phyloP scores from a whole-genome alignment of 2,888 invertebrate genomes.

The Eupithecia vulgata region DNA sequence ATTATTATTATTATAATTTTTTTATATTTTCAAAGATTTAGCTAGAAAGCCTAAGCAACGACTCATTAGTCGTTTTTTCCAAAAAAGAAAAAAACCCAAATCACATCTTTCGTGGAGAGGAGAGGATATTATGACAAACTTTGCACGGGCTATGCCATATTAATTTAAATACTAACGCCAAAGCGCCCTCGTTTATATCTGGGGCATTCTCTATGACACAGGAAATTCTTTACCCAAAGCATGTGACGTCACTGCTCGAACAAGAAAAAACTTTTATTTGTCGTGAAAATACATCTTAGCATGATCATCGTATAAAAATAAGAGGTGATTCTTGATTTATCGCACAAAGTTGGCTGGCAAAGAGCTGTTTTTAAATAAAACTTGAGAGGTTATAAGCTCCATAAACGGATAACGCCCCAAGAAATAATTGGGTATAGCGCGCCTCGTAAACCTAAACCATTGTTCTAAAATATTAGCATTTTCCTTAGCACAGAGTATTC shows the following conservation, averaged over 20 bases:
- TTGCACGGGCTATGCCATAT: neutral
- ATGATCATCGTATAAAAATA: neutral
- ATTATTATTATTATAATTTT: too few species aligned
- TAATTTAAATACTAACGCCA: neutral
- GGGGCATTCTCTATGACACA: too few species aligned
- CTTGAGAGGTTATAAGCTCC: conserved; percentile 21
- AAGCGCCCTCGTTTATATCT: neutral
- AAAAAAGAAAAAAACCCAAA: neutral
- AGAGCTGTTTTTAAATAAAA: conserved; percentile 12
- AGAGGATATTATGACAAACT: neutral
- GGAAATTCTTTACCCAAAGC: too few species aligned
- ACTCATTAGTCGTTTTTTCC: neutral
- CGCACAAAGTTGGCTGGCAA: neutral
- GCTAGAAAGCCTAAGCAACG: neutral
- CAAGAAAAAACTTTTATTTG: neutral
- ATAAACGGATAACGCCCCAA: conserved; percentile 24
- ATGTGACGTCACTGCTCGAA: neutral
- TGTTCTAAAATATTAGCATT: conserved; percentile 32
- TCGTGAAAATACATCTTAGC: neutral
- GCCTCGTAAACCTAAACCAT: conserved; percentile 31
- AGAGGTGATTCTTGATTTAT: neutral
- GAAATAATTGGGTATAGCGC: conserved; percentile 31
- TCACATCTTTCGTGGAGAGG: neutral
- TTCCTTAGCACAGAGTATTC: conserved; percentile 21
- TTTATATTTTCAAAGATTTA: neutral